Conservation (phyloP, 1,140 invertebrate species). For the Chlorops oryzae region DNA sequence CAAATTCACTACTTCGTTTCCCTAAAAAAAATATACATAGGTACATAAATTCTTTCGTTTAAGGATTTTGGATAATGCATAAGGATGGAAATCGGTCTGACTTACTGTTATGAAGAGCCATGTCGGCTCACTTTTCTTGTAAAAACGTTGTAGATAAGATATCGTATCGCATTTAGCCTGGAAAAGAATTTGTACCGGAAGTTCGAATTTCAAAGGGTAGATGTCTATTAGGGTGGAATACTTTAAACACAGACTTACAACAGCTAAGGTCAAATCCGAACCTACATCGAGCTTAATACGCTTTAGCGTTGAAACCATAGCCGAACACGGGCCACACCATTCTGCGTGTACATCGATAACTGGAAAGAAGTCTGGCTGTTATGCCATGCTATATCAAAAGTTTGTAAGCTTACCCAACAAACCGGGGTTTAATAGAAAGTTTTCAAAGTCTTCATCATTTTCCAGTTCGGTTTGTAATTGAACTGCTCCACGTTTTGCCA, state of each 20-base stretch:
- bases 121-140: slow-evolving; percentile 81
- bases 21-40: slow-evolving; percentile 49
- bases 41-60: too few relatives aligned
- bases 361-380: slow-evolving; percentile 47
- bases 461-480: slow-evolving; percentile 72
- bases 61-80: too few relatives aligned
- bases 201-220: background rate
- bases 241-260: slow-evolving; percentile 53
- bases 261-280: slow-evolving; percentile 71
- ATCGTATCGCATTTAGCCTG: slow-evolving; percentile 72
- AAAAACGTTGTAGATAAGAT: slow-evolving; percentile 67
- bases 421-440: slow-evolving; percentile 70
- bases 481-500: slow-evolving; percentile 65
- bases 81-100: slow-evolving; percentile 12
- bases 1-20: slow-evolving; percentile 72
- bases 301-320: slow-evolving; percentile 79
- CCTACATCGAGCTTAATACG: slow-evolving; percentile 85
- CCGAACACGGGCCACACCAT: slow-evolving; percentile 85
- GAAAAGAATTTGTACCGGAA: too few relatives aligned
- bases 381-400: too few relatives aligned
- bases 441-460: slow-evolving; percentile 83
- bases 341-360: slow-evolving; percentile 88
- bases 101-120: slow-evolving; percentile 85
- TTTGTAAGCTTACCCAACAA: slow-evolving; percentile 76
- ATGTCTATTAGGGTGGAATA: background rate